These are phyloP conservation scores for Ginglymostoma cirratum DNA, from an alignment of 2,113 vertebrate genomes.

Conservation along the genomic window DNA sequence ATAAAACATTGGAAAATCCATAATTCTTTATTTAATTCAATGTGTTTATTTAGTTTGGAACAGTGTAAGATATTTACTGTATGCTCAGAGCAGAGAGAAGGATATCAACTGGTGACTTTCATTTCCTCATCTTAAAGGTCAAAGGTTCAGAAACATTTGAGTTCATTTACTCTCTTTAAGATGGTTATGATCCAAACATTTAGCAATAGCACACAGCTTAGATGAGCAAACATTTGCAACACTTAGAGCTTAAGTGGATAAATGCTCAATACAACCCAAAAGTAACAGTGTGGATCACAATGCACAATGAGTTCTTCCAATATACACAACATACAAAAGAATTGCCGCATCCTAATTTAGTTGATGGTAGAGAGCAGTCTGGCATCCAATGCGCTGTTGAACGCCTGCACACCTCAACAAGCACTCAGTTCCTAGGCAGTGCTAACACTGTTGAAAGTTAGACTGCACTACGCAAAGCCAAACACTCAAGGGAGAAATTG, in stretches of 20 bases:
- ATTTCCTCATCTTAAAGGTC: background rate
- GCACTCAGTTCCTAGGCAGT: too few relatives aligned
- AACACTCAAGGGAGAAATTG: too few relatives aligned
- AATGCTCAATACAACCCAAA: background rate
- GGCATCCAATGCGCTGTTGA: background rate
- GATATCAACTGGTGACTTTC: background rate
- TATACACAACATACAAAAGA: background rate
- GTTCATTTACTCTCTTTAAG: background rate
- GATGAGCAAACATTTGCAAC: background rate
- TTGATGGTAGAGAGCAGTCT: background rate
- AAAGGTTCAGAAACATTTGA: background rate
- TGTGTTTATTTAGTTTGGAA: conserved; percentile 13
- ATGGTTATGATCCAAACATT: background rate
- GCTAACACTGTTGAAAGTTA: too few relatives aligned
- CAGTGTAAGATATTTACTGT: background rate
- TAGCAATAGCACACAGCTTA: background rate
- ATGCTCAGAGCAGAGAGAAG: background rate
- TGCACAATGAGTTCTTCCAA: background rate
- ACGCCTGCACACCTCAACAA: too few relatives aligned
- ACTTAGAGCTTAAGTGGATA: background rate
- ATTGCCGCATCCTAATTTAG: background rate
- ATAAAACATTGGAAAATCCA: conserved; percentile 41
- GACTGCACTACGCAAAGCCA: too few relatives aligned
- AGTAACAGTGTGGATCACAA: background rate
- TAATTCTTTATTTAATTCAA: background rate